A percentile compares a stretch with the other conserved stretches of the same genome.
Conservation (phyloP, 2,797 vertebrate species). For the Botia kubotai region DNA sequence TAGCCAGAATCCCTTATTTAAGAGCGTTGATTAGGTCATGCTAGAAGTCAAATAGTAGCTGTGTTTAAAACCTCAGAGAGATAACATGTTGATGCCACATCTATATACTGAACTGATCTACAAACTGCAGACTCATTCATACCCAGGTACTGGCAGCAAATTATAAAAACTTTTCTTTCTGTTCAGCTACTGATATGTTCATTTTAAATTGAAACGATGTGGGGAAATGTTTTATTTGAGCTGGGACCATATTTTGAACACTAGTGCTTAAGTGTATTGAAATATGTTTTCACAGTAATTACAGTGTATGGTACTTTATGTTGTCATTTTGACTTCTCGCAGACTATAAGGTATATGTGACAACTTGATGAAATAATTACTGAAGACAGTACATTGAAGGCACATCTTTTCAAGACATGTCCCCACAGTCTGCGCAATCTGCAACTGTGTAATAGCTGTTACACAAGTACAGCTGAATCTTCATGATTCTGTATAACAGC, state of each 20-base stretch:
- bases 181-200: constrained; percentile 4
- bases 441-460: neutral
- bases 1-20: too few relatives aligned
- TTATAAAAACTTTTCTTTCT: neutral
- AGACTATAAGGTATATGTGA: constrained; percentile 24
- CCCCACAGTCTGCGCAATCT: neutral
- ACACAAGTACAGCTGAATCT: constrained; percentile 7
- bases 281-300: constrained; percentile 37
- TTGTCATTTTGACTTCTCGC: constrained; percentile 25
- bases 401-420: constrained; percentile 9
- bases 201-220: constrained; percentile 24
- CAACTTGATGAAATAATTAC: neutral
- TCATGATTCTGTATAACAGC: constrained; percentile 33
- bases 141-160: neutral
- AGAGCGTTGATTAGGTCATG: too few relatives aligned
- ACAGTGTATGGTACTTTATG: constrained; percentile 46
- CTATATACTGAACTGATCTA: constrained; percentile 28
- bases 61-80: neutral
- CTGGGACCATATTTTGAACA: constrained; percentile 40
- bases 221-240: constrained; percentile 4
- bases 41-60: too few relatives aligned
- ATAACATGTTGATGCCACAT: neutral
- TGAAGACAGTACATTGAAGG: neutral
- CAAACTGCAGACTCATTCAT: constrained; percentile 32
- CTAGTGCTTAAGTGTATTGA: constrained; percentile 33